These are phyloP conservation scores for Xanthia togata DNA, from an alignment of 2,888 invertebrate species.

Conservation along the genomic window DNA sequence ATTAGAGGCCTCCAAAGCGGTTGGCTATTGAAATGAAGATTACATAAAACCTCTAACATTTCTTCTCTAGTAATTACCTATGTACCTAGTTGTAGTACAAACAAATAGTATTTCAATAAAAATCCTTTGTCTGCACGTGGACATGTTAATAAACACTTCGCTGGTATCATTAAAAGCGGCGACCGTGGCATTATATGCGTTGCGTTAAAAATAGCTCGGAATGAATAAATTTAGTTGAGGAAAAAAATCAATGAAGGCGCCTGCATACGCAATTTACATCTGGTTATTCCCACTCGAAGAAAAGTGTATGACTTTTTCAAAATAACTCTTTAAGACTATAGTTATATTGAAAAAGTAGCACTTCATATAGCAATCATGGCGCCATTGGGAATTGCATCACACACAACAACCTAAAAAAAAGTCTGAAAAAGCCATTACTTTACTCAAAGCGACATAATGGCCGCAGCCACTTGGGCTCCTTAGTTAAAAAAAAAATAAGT, in stretches of 20 bases:
- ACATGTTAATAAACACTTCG: constrained; percentile 40
- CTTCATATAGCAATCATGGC: not conserved
- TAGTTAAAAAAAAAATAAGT: no score
- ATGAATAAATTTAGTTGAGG: constrained; percentile 50
- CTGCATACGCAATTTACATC: constrained; percentile 26
- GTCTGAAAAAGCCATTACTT: not conserved
- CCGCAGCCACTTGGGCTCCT: no score
- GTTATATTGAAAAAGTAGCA: no score
- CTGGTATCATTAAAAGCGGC: constrained; percentile 36
- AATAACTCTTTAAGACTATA: no score
- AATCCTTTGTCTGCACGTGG: constrained; percentile 33
- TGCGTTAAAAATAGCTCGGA: constrained; percentile 50
- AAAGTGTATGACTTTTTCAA: constrained; percentile 3
- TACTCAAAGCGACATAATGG: not conserved
- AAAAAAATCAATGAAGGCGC: constrained; percentile 41
- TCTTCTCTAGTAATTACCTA: not conserved
- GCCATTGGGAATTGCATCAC: constrained; percentile 3
- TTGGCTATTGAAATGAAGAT: not conserved
- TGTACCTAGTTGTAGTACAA: not conserved
- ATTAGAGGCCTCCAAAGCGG: not conserved
- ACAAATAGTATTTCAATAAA: constrained; percentile 12
- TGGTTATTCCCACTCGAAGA: constrained; percentile 40
- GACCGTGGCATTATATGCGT: constrained; percentile 41
- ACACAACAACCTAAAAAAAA: not conserved
- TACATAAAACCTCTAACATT: not conserved